These are phyloP conservation scores for Drymonia ruficornis DNA, from an alignment of 2,888 invertebrate species.

Conservation along the genomic window DNA sequence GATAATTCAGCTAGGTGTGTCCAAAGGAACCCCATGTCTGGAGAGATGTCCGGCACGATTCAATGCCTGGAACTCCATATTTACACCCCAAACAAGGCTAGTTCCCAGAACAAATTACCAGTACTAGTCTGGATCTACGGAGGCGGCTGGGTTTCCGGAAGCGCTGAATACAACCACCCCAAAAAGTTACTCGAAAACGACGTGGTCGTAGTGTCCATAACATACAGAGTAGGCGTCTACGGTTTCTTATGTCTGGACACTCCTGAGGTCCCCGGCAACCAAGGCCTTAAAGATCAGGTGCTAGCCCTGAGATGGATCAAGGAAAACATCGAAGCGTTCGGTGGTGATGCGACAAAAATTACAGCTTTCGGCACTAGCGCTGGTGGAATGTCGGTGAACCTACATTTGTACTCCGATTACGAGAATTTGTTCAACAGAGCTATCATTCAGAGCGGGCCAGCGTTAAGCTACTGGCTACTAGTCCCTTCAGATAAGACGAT, in stretches of 20 bases:
- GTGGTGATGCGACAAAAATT: conserved; percentile 37
- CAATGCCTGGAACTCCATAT: too few relatives aligned
- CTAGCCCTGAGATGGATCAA: conserved; percentile 51
- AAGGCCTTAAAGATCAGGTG: conserved; percentile 50
- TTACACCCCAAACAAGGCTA: too few relatives aligned
- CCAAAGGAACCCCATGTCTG: too few relatives aligned
- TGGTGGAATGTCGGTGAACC: conserved; percentile 35
- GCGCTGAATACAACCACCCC: too few relatives aligned
- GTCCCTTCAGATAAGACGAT: conserved; percentile 9
- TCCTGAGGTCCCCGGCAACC: conserved; percentile 50
- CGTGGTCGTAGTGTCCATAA: conserved; percentile 21
- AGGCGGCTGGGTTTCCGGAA: too few relatives aligned
- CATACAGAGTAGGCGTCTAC: conserved; percentile 30
- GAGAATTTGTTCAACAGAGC: conserved; percentile 25
- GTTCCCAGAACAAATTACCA: too few relatives aligned
- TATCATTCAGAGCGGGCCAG: conserved; percentile 27
- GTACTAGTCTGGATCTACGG: too few relatives aligned
- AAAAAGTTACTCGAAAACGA: too few relatives aligned
- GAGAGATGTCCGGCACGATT: too few relatives aligned
- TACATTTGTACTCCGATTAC: conserved; percentile 15
- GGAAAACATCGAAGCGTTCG: conserved; percentile 48
- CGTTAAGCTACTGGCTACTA: conserved; percentile 6
- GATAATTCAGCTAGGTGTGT: too few relatives aligned
- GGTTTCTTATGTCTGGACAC: conserved; percentile 44
- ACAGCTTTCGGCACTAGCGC: conserved; percentile 48